Conservation (phyloP, 2,888 invertebrate genomes). For the Anthrax anthrax region DNA sequence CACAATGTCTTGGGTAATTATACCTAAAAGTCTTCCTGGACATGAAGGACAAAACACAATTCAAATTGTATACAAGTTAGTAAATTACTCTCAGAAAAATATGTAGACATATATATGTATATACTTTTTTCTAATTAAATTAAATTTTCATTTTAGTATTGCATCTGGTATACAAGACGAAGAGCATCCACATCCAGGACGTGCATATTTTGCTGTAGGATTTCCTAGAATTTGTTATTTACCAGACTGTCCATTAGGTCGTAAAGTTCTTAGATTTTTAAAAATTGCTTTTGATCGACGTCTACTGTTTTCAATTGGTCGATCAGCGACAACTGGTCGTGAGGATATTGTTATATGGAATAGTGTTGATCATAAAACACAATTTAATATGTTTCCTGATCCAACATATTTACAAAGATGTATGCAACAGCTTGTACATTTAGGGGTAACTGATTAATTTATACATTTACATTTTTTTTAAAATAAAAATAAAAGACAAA, state of each 20-base stretch:
- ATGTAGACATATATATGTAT: too few relatives aligned
- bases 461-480: too few relatives aligned
- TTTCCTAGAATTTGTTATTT: slow-evolving; percentile 71
- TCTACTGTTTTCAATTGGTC: slow-evolving; percentile 69
- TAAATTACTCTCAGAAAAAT: slow-evolving; percentile 9
- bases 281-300: slow-evolving; percentile 73
- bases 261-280: slow-evolving; percentile 59
- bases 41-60: slow-evolving; percentile 51
- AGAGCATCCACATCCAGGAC: slow-evolving; percentile 66
- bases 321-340: slow-evolving; percentile 79
- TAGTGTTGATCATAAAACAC: slow-evolving; percentile 75
- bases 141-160: slow-evolving; percentile 41
- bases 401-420: slow-evolving; percentile 52
- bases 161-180: slow-evolving; percentile 70
- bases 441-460: slow-evolving; percentile 34
- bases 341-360: slow-evolving; percentile 89
- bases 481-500: too few relatives aligned
- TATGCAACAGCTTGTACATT: slow-evolving; percentile 35
- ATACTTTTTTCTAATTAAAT: background rate
- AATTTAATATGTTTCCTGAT: slow-evolving; percentile 63
- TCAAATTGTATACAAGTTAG: slow-evolving; percentile 69
- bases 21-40: slow-evolving; percentile 55
- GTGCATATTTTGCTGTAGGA: slow-evolving; percentile 77
- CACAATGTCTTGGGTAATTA: slow-evolving; percentile 66
- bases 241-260: slow-evolving; percentile 69